phyloP scores from a whole-genome alignment of 2,113 vertebrate genomes.

The Lagopus leucura region DNA sequence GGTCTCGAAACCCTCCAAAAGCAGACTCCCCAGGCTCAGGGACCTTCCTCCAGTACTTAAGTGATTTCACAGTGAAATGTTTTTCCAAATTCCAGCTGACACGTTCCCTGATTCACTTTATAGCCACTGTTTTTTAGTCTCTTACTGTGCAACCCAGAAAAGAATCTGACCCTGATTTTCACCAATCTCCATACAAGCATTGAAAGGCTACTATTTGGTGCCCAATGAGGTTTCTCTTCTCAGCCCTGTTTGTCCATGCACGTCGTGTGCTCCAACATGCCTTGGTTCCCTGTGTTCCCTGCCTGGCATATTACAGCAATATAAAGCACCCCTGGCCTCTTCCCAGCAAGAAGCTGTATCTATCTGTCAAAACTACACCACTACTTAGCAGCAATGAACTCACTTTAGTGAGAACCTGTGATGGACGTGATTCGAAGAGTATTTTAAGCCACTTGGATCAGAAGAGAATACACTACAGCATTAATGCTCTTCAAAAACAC shows the following conservation, averaged over 20 bases:
- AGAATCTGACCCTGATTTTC: neutral
- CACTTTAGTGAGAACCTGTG: neutral
- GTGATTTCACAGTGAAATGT: neutral
- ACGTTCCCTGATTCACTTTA: neutral
- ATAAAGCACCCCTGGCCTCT: rapidly evolving
- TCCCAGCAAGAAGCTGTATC: neutral
- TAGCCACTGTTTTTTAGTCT: neutral
- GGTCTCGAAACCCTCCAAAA: neutral
- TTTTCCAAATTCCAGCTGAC: neutral
- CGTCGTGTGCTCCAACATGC: rapidly evolving
- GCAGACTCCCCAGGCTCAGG: neutral
- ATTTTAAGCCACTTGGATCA: neutral
- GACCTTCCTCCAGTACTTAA: neutral
- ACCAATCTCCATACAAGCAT: neutral
- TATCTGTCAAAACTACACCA: neutral
- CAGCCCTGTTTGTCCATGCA: neutral
- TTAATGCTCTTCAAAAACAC: neutral
- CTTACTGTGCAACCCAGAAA: neutral
- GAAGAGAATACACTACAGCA: neutral
- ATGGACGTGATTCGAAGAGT: neutral
- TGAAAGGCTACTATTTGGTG: neutral
- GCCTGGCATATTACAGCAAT: neutral
- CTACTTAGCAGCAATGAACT: neutral
- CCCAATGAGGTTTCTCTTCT: neutral
- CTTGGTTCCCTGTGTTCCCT: neutral